These are phyloP conservation scores for Subacronicta megacephala DNA, from an alignment of 2,888 invertebrate genomes.

Conservation along the genomic window DNA sequence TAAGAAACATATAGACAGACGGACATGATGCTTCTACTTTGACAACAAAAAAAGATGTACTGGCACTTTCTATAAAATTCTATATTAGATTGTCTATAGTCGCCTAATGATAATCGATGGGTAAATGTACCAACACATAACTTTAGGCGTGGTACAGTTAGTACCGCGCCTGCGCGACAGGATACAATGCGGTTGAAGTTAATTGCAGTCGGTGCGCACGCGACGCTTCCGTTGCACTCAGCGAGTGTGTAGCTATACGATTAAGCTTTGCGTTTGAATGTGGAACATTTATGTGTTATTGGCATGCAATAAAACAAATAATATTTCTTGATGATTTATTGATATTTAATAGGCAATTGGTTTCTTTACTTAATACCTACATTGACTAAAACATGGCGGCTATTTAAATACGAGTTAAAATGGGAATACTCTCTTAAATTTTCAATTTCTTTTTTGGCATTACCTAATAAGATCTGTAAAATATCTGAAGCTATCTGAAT, in stretches of 20 bases:
- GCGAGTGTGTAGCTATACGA: conserved; percentile 14
- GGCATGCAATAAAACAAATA: neutral
- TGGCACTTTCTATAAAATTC: neutral
- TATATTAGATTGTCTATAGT: conserved; percentile 7
- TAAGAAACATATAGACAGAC: no score
- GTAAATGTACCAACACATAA: conserved; percentile 29
- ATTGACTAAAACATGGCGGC: no score
- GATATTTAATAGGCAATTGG: no score
- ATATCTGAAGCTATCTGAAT: no score
- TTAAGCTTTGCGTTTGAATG: conserved; percentile 10
- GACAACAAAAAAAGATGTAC: no score
- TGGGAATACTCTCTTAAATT: no score
- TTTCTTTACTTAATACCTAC: neutral
- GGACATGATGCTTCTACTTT: no score
- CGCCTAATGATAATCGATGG: conserved; percentile 17
- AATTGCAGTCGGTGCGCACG: conserved; percentile 68
- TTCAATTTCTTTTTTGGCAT: no score
- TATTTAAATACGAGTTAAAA: no score
- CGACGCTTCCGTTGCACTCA: conserved; percentile 68
- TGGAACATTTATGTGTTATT: conserved; percentile 6
- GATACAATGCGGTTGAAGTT: conserved; percentile 73
- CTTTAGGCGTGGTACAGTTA: conserved; percentile 62
- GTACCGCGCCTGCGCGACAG: conserved; percentile 60
- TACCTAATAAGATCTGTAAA: no score
- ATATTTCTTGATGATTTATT: neutral